phyloP scores from a whole-genome alignment of 2,888 invertebrate species.

The Heliconius aoede region DNA sequence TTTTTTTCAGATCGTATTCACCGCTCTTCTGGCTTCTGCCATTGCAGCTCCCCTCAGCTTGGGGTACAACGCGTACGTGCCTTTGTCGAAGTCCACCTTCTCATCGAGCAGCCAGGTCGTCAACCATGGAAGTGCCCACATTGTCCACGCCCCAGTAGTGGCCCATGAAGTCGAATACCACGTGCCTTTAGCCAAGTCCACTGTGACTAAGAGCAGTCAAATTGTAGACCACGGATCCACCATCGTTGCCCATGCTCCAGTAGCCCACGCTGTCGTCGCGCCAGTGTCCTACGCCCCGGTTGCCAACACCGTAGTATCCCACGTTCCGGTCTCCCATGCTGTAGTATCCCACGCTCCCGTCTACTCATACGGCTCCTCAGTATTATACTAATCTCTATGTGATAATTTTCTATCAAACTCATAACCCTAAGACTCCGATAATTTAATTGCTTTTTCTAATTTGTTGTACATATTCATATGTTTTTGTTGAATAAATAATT shows the following conservation, averaged over 20 bases:
- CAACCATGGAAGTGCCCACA: slow-evolving; percentile 63
- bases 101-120: slow-evolving; percentile 61
- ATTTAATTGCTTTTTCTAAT: neutral
- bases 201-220: slow-evolving; percentile 78
- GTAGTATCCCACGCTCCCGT: slow-evolving; percentile 51
- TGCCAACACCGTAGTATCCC: slow-evolving; percentile 46
- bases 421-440: slow-evolving; percentile 59
- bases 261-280: slow-evolving; percentile 41
- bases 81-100: slow-evolving; percentile 60
- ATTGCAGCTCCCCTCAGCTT: slow-evolving; percentile 57
- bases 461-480: neutral
- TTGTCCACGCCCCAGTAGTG: slow-evolving; percentile 54
- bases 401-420: slow-evolving; percentile 78
- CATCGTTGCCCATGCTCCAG: slow-evolving; percentile 58
- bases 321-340: slow-evolving; percentile 53
- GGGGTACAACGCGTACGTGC: slow-evolving; percentile 57
- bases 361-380: slow-evolving; percentile 39
- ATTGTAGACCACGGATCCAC: slow-evolving; percentile 73
- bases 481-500: slow-evolving; percentile 18
- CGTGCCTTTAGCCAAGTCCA: slow-evolving; percentile 62
- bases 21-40: slow-evolving; percentile 59
- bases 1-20: slow-evolving; percentile 57
- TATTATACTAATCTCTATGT: slow-evolving; percentile 61
- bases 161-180: slow-evolving; percentile 53
- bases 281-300: slow-evolving; percentile 52